A percentile compares a stretch with the other conserved stretches of the same genome.
Evolutionary conservation across 2,888 invertebrate genomes (phyloP).

Genomic region (Crioceris asparagi): DNA sequence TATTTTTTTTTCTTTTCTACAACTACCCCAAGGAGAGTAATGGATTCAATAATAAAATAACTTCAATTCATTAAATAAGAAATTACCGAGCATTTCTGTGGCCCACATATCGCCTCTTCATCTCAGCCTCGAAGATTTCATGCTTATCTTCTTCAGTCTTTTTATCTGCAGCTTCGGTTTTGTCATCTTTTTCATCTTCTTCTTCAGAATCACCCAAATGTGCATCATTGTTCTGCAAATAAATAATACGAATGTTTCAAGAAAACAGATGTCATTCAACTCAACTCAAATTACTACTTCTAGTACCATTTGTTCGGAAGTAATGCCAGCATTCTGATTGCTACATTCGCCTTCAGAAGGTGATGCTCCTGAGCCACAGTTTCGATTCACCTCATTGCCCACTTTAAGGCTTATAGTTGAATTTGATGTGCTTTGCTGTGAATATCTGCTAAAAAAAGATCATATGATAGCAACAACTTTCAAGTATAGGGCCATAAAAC

Average conservation of each 20-base stretch:
- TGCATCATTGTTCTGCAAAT: slow-evolving; percentile 24
- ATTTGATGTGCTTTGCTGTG: slow-evolving; percentile 51
- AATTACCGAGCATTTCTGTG: slow-evolving; percentile 67
- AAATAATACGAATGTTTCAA: background rate
- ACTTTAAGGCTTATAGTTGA: slow-evolving; percentile 47
- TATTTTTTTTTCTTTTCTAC: too few relatives aligned
- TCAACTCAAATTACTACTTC: slow-evolving; percentile 2
- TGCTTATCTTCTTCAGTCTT: slow-evolving; percentile 21
- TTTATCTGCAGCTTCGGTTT: slow-evolving; percentile 15
- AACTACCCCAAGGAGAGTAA: background rate
- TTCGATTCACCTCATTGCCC: slow-evolving; percentile 27
- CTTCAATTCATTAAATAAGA: too few relatives aligned
- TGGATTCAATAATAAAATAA: slow-evolving; percentile 3
- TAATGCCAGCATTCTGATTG: slow-evolving; percentile 5
- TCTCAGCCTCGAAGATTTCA: slow-evolving; percentile 37
- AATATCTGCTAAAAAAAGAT: too few relatives aligned
- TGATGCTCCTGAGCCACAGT: slow-evolving; percentile 9
- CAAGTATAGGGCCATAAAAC: too few relatives aligned
- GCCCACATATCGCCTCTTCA: slow-evolving; percentile 61
- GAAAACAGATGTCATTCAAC: slow-evolving; percentile 1
- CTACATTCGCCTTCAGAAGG: background rate
- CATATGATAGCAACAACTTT: slow-evolving; percentile 12
- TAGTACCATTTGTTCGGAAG: slow-evolving; percentile 15
- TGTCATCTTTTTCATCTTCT: slow-evolving; percentile 11
- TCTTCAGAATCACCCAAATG: slow-evolving; percentile 33